Evolutionary conservation across 2,113 vertebrate species (phyloP).

Genomic region (Lagopus muta): DNA sequence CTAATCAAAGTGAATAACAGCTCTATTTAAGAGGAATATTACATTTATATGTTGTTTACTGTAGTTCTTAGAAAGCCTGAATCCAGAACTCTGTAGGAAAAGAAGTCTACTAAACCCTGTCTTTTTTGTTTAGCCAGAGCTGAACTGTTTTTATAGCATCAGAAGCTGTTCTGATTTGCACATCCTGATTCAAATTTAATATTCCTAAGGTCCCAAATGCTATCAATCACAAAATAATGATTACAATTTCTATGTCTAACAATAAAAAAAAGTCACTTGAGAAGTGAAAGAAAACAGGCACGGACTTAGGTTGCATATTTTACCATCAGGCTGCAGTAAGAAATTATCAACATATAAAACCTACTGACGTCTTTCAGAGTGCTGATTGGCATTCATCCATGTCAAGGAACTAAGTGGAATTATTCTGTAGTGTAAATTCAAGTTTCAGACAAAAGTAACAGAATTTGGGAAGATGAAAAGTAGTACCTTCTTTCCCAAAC

Average conservation of each 20-base stretch:
- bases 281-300: background rate
- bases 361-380: background rate
- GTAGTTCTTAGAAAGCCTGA: background rate
- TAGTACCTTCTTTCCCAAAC: constrained; percentile 90
- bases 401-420: background rate
- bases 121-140: background rate
- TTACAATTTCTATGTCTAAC: background rate
- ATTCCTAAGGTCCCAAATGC: background rate
- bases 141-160: background rate
- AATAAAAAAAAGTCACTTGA: background rate
- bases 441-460: background rate
- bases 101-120: background rate
- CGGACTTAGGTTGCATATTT: background rate
- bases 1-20: background rate
- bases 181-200: background rate
- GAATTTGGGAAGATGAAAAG: background rate
- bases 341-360: background rate
- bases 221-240: background rate
- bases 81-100: background rate
- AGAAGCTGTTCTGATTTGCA: background rate
- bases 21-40: background rate
- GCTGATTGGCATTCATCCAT: background rate
- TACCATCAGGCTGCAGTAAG: background rate
- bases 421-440: background rate
- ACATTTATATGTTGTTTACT: background rate